Base-by-base conservation (phyloP, 1,140 invertebrate genomes). In the Cydia amplana region DNA sequence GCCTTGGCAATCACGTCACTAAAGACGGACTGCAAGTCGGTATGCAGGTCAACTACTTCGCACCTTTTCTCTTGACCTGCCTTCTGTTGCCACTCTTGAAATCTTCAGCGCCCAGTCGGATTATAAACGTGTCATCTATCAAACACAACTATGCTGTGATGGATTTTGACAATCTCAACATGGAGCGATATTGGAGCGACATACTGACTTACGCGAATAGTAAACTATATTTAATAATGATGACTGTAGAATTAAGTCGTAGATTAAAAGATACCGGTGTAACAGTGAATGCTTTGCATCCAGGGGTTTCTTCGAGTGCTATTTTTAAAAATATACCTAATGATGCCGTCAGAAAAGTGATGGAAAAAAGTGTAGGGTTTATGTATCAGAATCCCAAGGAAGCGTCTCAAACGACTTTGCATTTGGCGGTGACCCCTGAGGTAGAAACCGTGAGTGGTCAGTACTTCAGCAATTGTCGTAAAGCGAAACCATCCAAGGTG, bases 11-110 rank as follows among this genome's bases (percentile, higher is more conserved):
- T 14, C 80, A 28, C 86, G 94, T 87, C 78, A 95, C 79, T 94
- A 95, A 95, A 80, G 97, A 98, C 90, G 96, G 95, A 5, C 84
- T 97, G 10, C 97, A 97, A 85, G 89, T 95, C 77, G 96, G 96
- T 0, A 97, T 97, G 95, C 96, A 95, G 5, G 96, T 96, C 4
- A 98, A 98, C 91, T 95, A 97, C 84, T 96, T 96, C 85, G 96
- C 96, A 0, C 96, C 96, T 63, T 97, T 97, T 84, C 92, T 97
- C 6, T 87, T 97, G 16, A 97, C 96, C 1, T 92, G 94, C 84
- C 87, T 94, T 72, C 85, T 94, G 14, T 93, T 93, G 74, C 96
- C 96, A 83, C 85, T 96, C 18, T 80, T 97, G 78, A 97, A 97
- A 89, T 94, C 94, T 81, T 95, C 96, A 2, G 93, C 94, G 0